Percentiles rank a stretch among this genome's conserved stretches.
Conservation (phyloP, 2,888 invertebrate species). For the Lissocephala sabroskyi region DNA sequence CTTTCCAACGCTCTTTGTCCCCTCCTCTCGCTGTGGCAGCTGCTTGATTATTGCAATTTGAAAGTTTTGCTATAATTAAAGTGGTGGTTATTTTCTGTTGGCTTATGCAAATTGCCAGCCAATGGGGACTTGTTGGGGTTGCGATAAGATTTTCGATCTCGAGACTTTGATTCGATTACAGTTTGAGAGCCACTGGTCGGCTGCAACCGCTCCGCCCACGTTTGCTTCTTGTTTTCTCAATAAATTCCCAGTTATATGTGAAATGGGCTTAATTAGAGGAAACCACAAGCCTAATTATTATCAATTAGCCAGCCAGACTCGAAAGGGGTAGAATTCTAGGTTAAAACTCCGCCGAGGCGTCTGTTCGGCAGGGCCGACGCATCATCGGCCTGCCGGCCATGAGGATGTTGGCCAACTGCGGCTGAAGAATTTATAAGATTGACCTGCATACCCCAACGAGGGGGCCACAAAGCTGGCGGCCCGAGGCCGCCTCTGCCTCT, state of each 20-base stretch:
- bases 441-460: slow-evolving; percentile 51
- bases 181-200: too few species aligned
- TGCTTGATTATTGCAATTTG: slow-evolving; percentile 26
- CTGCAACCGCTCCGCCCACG: too few species aligned
- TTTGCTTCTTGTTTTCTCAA: too few species aligned
- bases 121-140: background rate
- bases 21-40: background rate
- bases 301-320: too few species aligned
- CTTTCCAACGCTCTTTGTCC: background rate
- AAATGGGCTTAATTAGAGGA: too few species aligned
- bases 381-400: slow-evolving; percentile 8
- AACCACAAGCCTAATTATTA: too few species aligned
- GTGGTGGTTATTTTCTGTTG: slow-evolving; percentile 12
- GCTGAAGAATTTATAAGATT: slow-evolving; percentile 42
- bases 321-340: slow-evolving; percentile 13
- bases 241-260: too few species aligned
- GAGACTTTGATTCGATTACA: too few species aligned
- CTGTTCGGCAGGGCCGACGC: slow-evolving; percentile 5
- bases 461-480: too few species aligned
- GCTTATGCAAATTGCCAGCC: slow-evolving; percentile 48
- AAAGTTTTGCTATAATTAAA: slow-evolving; percentile 44
- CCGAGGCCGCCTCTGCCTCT: slow-evolving; percentile 35
- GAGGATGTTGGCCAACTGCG: slow-evolving; percentile 24
- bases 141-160: background rate
- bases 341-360: slow-evolving; percentile 20